phyloP scores from a whole-genome alignment of 2,113 vertebrate species.

The Pomatostomus ruficeps region DNA sequence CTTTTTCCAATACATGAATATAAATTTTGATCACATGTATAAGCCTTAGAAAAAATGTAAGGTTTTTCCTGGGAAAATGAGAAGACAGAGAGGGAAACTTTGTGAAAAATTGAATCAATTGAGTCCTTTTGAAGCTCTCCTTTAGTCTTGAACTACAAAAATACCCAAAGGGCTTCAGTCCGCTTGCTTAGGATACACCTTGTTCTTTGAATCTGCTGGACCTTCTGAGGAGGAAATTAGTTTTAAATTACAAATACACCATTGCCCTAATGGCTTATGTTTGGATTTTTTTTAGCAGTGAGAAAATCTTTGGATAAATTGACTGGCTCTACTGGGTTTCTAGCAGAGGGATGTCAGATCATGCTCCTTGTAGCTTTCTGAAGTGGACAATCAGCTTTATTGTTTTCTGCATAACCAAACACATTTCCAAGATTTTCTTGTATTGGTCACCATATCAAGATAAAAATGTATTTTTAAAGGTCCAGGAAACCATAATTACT shows the following conservation, averaged over 20 bases:
- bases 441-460: background rate
- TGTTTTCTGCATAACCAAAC: background rate
- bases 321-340: background rate
- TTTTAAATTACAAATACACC: background rate
- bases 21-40: background rate
- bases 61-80: background rate
- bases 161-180: background rate
- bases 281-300: background rate
- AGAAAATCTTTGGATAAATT: background rate
- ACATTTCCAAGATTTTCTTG: background rate
- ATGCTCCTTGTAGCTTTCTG: background rate
- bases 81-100: background rate
- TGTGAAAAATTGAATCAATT: background rate
- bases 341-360: background rate
- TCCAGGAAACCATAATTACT: background rate
- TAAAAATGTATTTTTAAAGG: background rate
- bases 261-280: background rate
- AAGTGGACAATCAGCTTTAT: background rate
- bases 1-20: background rate
- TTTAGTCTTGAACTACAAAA: background rate
- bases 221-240: background rate
- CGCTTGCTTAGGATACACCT: background rate
- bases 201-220: background rate
- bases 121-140: conserved; percentile 4
- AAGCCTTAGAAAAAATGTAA: background rate